phyloP scores from a whole-genome alignment of 1,140 invertebrate species.

The Brachionus manjavacas region DNA sequence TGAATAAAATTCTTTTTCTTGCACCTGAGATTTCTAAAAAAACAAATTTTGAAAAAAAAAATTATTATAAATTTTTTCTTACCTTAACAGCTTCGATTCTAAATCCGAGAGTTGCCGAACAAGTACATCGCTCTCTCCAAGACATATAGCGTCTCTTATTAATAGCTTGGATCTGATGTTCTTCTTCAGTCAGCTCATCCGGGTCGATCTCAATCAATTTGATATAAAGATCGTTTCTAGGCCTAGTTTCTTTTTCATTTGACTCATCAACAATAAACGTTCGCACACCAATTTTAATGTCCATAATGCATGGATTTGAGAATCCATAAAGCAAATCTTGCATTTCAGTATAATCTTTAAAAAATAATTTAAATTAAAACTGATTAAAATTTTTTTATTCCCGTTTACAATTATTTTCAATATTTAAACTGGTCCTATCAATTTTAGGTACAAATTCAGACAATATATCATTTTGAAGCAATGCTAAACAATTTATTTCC shows the following conservation, averaged over 20 bases:
- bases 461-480: constrained; percentile 21
- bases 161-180: constrained; percentile 77
- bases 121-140: constrained; percentile 94
- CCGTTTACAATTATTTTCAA: constrained; percentile 1
- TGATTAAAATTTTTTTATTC: not conserved
- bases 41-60: not conserved
- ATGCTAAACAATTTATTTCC: not conserved
- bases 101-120: constrained; percentile 87
- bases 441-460: constrained; percentile 29
- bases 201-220: constrained; percentile 95
- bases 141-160: constrained; percentile 94
- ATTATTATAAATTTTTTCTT: constrained; percentile 38
- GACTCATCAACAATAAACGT: constrained; percentile 91
- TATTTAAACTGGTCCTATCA: not conserved
- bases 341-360: constrained; percentile 71
- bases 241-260: constrained; percentile 84
- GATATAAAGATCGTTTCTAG: constrained; percentile 91
- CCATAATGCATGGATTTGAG: constrained; percentile 85
- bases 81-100: constrained; percentile 89
- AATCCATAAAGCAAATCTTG: constrained; percentile 87
- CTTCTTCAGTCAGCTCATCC: constrained; percentile 79
- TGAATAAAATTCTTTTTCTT: constrained; percentile 32
- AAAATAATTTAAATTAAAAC: not conserved
- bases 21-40: constrained; percentile 27
- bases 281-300: constrained; percentile 88